Evolutionary conservation across 2,113 vertebrate species (phyloP).

Genomic region (Vanacampus margaritifer): DNA sequence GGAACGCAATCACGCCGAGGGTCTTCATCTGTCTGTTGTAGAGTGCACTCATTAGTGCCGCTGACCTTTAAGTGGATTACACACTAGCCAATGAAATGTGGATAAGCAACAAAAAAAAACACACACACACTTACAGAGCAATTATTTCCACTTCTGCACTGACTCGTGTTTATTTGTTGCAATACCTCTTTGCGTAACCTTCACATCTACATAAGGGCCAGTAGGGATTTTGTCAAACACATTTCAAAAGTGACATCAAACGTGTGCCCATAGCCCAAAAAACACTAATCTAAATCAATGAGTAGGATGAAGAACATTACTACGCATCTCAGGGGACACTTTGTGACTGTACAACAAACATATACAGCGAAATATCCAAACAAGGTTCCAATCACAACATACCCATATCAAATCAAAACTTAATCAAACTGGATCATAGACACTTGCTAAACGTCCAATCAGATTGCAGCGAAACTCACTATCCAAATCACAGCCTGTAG

Average conservation of each 20-base stretch:
- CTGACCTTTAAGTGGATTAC: conserved; percentile 65
- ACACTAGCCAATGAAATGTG: conserved; percentile 56
- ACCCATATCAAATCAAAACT: background rate
- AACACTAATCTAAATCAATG: background rate
- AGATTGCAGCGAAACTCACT: background rate
- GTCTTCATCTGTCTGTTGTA: conserved; percentile 54
- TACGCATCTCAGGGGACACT: background rate
- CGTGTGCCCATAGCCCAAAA: background rate
- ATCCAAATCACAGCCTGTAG: background rate
- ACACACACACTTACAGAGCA: background rate
- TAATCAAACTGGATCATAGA: background rate
- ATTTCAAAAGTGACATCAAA: background rate
- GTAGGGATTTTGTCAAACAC: background rate
- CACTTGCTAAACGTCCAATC: background rate
- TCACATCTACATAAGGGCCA: background rate
- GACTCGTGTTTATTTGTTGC: background rate
- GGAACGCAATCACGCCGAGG: conserved; percentile 41
- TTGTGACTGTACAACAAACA: background rate
- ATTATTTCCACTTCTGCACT: conserved; percentile 4
- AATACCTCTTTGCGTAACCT: background rate
- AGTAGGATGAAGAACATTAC: background rate
- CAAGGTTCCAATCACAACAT: no score
- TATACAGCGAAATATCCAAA: background rate
- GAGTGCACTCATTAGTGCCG: conserved; percentile 62
- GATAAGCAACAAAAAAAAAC: conserved; percentile 21